A percentile compares a stretch with the other conserved stretches of the same genome.
These are phyloP conservation scores for Lacerta bilineata DNA, from an alignment of 2,797 vertebrate species.

Conservation along the genomic window DNA sequence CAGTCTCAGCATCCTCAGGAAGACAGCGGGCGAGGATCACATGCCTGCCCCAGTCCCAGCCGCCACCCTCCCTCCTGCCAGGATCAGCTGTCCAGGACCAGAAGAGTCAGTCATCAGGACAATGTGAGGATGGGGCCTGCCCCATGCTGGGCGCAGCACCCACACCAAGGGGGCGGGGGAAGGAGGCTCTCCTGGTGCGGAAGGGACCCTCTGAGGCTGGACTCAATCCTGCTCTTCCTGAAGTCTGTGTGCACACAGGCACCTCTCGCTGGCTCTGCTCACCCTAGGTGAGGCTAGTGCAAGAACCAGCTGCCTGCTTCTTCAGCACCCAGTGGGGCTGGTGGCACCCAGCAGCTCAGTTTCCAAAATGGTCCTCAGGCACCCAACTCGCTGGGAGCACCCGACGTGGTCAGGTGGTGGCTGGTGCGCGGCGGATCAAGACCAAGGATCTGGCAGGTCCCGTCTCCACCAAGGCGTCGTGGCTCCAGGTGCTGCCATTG, in stretches of 20 bases:
- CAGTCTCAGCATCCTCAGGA: slow-evolving; percentile 12
- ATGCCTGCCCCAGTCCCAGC: neutral
- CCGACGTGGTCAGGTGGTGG: neutral
- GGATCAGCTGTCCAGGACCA: neutral
- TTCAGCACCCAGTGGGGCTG: neutral
- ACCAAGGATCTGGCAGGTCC: slow-evolving; percentile 35
- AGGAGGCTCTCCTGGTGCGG: neutral
- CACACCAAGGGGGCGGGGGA: slow-evolving; percentile 16
- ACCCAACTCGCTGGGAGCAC: neutral
- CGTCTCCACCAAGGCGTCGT: neutral
- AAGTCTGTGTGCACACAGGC: neutral
- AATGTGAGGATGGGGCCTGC: slow-evolving; percentile 18
- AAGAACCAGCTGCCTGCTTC: neutral
- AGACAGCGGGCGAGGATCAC: neutral
- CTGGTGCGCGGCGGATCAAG: neutral
- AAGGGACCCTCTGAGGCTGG: neutral
- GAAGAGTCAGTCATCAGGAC: neutral
- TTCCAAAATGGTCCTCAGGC: neutral
- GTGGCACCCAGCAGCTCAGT: neutral
- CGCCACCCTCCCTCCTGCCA: neutral
- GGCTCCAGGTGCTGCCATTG: neutral
- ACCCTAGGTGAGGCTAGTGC: neutral
- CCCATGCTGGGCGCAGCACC: neutral
- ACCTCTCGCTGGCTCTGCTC: neutral
- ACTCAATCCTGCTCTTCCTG: neutral